A percentile compares a stretch with the other conserved stretches of the same genome.
phyloP scores from a whole-genome alignment of 2,888 invertebrate species.

The Synanthedon formicaeformis region DNA sequence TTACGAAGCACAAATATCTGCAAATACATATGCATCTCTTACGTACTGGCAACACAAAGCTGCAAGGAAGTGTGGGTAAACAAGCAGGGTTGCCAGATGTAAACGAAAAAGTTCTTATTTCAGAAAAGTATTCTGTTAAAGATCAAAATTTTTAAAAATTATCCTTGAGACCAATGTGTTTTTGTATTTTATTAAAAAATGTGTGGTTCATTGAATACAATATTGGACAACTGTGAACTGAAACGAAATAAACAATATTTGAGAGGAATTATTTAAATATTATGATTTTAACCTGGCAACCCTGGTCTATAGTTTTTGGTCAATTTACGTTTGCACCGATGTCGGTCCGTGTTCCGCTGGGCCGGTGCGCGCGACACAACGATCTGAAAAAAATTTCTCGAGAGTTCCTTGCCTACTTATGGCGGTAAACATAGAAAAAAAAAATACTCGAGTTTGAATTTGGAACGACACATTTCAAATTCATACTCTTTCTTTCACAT shows the following conservation, averaged over 20 bases:
- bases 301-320: constrained; percentile 16
- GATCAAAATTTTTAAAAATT: too few relatives aligned
- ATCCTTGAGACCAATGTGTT: too few relatives aligned
- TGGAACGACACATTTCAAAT: constrained; percentile 28
- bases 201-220: too few relatives aligned
- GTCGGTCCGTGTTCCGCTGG: constrained; percentile 33
- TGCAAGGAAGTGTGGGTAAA: not conserved
- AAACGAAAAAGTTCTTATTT: too few relatives aligned
- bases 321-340: constrained; percentile 51
- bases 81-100: not conserved
- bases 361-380: constrained; percentile 30
- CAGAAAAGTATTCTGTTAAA: too few relatives aligned
- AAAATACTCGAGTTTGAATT: constrained; percentile 37
- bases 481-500: constrained; percentile 33
- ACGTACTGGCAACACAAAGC: constrained; percentile 3
- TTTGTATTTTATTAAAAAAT: too few relatives aligned
- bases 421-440: constrained; percentile 1
- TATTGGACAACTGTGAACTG: too few relatives aligned
- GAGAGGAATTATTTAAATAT: not conserved
- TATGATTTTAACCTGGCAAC: not conserved
- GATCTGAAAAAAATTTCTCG: constrained; percentile 57
- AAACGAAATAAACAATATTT: too few relatives aligned
- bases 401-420: constrained; percentile 41
- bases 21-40: constrained; percentile 19
- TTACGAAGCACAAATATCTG: constrained; percentile 95